Conservation (phyloP, 2,797 vertebrate genomes). For the Sebastes steindachneri region DNA sequence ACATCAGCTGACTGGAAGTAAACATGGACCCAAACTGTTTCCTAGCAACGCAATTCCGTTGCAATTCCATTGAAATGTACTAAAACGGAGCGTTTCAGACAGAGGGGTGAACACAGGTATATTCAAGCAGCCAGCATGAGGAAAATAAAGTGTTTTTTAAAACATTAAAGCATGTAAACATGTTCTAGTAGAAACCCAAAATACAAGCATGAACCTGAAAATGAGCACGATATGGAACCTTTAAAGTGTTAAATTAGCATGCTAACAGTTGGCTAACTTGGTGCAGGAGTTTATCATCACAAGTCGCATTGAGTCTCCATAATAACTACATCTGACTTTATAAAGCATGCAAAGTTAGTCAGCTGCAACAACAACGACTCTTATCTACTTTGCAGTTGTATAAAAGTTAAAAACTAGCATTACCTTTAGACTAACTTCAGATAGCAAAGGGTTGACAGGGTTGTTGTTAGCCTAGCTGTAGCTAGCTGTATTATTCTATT, state of each 20-base stretch:
- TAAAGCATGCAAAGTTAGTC: not conserved
- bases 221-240: rapidly evolving
- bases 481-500: not conserved
- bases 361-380: not conserved
- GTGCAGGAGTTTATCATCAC: not conserved
- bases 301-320: not conserved
- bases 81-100: too few relatives aligned
- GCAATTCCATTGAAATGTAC: too few relatives aligned
- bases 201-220: too few relatives aligned
- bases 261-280: not conserved
- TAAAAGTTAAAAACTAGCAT: too few relatives aligned
- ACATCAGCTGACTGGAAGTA: too few relatives aligned
- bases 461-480: conserved; percentile 41
- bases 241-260: not conserved
- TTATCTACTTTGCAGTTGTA: not conserved
- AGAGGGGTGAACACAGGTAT: rapidly evolving
- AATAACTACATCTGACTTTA: not conserved
- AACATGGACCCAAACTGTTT: too few relatives aligned
- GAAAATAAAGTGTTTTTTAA: too few relatives aligned
- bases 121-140: too few relatives aligned
- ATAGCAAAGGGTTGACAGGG: not conserved
- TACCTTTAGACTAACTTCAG: not conserved
- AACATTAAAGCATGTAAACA: too few relatives aligned
- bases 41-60: too few relatives aligned
- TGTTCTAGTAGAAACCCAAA: too few relatives aligned